phyloP scores from a whole-genome alignment of 2,797 vertebrate genomes.

The Pygocentrus nattereri region DNA sequence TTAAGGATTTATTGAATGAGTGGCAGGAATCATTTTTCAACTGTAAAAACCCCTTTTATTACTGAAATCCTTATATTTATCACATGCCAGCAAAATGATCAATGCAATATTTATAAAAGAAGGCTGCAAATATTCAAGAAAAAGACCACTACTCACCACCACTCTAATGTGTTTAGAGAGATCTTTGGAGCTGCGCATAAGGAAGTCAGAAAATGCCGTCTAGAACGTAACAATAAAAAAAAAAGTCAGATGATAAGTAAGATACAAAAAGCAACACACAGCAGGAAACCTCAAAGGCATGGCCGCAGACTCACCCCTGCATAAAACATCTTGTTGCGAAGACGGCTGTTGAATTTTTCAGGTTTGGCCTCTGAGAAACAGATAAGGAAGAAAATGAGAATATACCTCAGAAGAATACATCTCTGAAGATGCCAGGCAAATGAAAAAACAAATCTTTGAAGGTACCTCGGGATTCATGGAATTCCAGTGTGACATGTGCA shows the following conservation, averaged over 20 bases:
- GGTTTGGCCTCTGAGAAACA: slow-evolving; percentile 86
- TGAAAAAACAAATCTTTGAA: not conserved
- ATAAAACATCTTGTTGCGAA: slow-evolving; percentile 93
- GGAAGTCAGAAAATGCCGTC: slow-evolving; percentile 96
- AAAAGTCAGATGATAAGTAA: not conserved
- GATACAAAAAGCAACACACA: not conserved
- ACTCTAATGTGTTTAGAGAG: slow-evolving; percentile 92
- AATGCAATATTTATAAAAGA: not conserved
- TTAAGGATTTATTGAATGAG: not conserved
- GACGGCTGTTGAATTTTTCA: slow-evolving; percentile 91
- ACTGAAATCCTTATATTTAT: not conserved
- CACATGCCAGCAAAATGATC: not conserved
- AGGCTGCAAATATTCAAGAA: not conserved
- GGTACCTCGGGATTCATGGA: slow-evolving; percentile 86
- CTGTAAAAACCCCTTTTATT: too few species aligned
- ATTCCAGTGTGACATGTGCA: slow-evolving; percentile 87
- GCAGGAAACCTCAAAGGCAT: not conserved
- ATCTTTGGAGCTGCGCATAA: slow-evolving; percentile 94
- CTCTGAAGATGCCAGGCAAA: not conserved
- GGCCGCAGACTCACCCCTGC: slow-evolving; percentile 82
- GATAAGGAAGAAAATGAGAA: slow-evolving; percentile 31
- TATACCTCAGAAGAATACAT: not conserved
- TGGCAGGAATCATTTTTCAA: not conserved
- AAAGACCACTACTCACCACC: slow-evolving; percentile 83
- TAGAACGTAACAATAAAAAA: slow-evolving; percentile 74